These are phyloP conservation scores for Noctua fimbriata DNA, from an alignment of 2,888 invertebrate genomes.

Conservation along the genomic window DNA sequence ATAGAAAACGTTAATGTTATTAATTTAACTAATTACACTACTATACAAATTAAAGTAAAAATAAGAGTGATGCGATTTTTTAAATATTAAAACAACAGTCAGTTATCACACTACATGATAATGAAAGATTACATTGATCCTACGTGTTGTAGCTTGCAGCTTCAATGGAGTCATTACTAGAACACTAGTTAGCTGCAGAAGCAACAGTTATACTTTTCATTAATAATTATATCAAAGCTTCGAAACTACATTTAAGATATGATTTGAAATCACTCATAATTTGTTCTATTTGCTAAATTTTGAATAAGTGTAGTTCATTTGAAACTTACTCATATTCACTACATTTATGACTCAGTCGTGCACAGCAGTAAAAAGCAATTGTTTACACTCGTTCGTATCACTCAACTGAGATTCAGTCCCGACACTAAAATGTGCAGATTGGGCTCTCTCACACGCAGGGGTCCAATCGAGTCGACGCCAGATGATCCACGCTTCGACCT, in stretches of 20 bases:
- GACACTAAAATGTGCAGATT: constrained; percentile 35
- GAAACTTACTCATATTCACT: constrained; percentile 73
- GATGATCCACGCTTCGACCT: constrained; percentile 86
- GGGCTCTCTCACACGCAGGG: constrained; percentile 75
- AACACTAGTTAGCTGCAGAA: constrained; percentile 67
- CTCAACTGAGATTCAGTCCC: constrained; percentile 67
- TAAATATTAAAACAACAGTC: constrained; percentile 67
- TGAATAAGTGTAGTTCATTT: constrained; percentile 68
- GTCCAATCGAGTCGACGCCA: constrained; percentile 76
- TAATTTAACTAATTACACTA: constrained; percentile 55
- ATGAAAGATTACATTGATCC: constrained; percentile 56
- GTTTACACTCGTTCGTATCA: constrained; percentile 40
- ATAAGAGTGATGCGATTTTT: constrained; percentile 65
- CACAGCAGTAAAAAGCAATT: constrained; percentile 50
- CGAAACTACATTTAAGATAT: constrained; percentile 85
- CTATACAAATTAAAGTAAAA: constrained; percentile 49
- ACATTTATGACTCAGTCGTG: constrained; percentile 63
- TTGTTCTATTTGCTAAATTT: constrained; percentile 69
- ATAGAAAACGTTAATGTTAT: constrained; percentile 38
- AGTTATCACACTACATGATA: constrained; percentile 62
- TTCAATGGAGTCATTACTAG: constrained; percentile 51
- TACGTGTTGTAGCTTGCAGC: constrained; percentile 52
- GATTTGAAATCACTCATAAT: constrained; percentile 86
- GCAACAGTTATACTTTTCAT: constrained; percentile 67
- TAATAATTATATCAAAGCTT: constrained; percentile 76